Evolutionary conservation across 2,113 vertebrate genomes (phyloP).

Genomic region (Abramis brama): DNA sequence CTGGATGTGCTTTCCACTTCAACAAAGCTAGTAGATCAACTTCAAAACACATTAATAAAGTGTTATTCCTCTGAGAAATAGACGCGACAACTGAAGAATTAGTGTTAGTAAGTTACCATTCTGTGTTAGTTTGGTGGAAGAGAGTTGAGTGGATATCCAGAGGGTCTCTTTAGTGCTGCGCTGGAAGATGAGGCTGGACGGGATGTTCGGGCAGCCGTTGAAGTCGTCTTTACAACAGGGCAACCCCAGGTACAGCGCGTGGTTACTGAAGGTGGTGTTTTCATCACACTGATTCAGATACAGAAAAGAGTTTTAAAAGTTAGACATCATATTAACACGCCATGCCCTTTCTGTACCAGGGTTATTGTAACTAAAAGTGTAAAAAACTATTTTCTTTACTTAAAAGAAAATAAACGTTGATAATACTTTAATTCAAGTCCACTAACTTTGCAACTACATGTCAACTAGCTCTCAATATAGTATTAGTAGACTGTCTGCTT

Average conservation of each 20-base stretch:
- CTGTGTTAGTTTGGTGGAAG: slow-evolving; percentile 97
- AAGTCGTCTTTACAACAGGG: slow-evolving; percentile 98
- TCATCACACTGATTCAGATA: slow-evolving; percentile 86
- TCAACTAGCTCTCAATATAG: too few relatives aligned
- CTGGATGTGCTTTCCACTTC: slow-evolving; percentile 96
- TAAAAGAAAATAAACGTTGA: too few relatives aligned
- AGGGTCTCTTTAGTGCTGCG: slow-evolving; percentile 95
- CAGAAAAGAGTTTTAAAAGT: background rate
- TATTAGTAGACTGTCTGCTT: too few relatives aligned
- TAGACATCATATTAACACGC: background rate
- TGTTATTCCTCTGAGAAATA: background rate
- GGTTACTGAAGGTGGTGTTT: slow-evolving; percentile 95
- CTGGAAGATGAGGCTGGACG: slow-evolving; percentile 95
- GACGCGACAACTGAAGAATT: too few relatives aligned
- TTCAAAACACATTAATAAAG: slow-evolving; percentile 57
- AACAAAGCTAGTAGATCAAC: slow-evolving; percentile 94
- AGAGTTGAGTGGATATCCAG: slow-evolving; percentile 94
- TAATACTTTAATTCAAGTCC: too few relatives aligned
- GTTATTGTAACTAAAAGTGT: background rate
- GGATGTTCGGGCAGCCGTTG: slow-evolving; percentile 88
- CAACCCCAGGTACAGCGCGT: slow-evolving; percentile 92
- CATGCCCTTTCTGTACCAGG: background rate
- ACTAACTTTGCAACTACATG: too few relatives aligned
- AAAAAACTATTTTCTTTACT: too few relatives aligned
- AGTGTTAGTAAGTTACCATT: slow-evolving; percentile 80